These are phyloP conservation scores for Sciurus vulgaris DNA, from an alignment of 2,797 vertebrate genomes.

Conservation along the genomic window DNA sequence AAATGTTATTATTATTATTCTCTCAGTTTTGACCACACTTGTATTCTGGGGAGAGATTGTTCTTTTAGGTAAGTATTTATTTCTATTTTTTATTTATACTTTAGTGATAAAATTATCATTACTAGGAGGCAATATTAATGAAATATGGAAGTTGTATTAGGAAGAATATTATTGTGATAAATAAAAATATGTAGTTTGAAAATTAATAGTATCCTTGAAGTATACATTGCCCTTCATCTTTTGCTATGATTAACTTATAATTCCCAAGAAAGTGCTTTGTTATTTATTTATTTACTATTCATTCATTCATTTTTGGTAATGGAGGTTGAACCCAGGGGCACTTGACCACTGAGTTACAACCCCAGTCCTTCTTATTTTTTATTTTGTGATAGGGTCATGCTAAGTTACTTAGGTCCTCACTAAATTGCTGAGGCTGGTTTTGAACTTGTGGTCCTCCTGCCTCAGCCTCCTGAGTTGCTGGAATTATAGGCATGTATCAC, in stretches of 20 bases:
- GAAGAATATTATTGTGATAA: not conserved
- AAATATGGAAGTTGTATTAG: slow-evolving; percentile 22
- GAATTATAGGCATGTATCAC: too few relatives aligned
- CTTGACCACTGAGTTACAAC: too few relatives aligned
- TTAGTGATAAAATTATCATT: slow-evolving; percentile 36
- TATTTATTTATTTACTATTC: too few relatives aligned
- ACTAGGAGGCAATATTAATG: not conserved
- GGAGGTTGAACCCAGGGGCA: too few relatives aligned
- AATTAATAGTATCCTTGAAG: not conserved
- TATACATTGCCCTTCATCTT: not conserved
- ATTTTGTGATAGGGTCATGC: too few relatives aligned
- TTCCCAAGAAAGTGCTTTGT: not conserved
- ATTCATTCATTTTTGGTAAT: too few relatives aligned
- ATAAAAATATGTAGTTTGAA: slow-evolving; percentile 22
- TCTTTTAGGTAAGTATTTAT: slow-evolving; percentile 87
- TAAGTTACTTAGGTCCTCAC: too few relatives aligned
- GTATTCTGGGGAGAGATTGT: slow-evolving; percentile 85
- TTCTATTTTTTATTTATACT: slow-evolving; percentile 59
- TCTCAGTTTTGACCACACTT: slow-evolving; percentile 83
- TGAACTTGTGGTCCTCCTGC: too few relatives aligned
- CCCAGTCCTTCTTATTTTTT: too few relatives aligned
- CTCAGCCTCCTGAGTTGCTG: too few relatives aligned
- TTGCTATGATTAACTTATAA: not conserved
- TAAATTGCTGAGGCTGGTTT: too few relatives aligned
- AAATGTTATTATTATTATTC: slow-evolving; percentile 83